Conservation (phyloP, 2,888 invertebrate species). For the Philopedon plagiatum region DNA sequence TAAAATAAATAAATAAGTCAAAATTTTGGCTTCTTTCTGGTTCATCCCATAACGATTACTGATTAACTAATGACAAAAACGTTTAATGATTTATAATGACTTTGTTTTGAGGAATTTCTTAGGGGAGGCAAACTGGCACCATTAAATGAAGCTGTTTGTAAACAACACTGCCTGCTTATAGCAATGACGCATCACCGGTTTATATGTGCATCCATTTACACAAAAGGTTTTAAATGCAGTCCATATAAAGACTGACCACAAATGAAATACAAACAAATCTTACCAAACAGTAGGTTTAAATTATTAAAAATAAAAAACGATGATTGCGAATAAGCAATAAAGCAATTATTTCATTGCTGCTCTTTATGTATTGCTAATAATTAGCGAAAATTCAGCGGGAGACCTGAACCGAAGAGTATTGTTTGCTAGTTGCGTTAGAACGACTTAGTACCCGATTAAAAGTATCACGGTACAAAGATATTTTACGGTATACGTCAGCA, state of each 20-base stretch:
- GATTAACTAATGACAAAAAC: neutral
- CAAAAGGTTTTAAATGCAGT: neutral
- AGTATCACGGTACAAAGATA: too few species aligned
- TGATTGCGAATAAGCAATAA: too few species aligned
- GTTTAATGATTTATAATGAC: neutral
- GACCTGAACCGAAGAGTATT: too few species aligned
- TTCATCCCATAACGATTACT: neutral
- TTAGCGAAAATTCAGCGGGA: too few species aligned
- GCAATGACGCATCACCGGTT: constrained; percentile 20
- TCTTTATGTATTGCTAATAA: too few species aligned
- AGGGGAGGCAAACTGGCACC: constrained; percentile 1
- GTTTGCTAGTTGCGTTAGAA: too few species aligned
- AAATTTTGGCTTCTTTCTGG: neutral
- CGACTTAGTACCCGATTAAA: too few species aligned
- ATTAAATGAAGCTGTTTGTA: constrained; percentile 26
- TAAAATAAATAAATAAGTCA: neutral
- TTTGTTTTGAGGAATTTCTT: neutral
- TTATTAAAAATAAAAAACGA: too few species aligned
- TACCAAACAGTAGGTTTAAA: too few species aligned
- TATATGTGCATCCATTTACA: constrained; percentile 8
- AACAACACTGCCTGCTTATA: constrained; percentile 35
- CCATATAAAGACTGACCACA: neutral
- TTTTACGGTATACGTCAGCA: too few species aligned
- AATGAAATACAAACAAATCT: too few species aligned
- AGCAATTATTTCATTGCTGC: too few species aligned